These are phyloP conservation scores for Malurus cyaneus DNA, from an alignment of 2,113 vertebrate genomes.

Conservation along the genomic window DNA sequence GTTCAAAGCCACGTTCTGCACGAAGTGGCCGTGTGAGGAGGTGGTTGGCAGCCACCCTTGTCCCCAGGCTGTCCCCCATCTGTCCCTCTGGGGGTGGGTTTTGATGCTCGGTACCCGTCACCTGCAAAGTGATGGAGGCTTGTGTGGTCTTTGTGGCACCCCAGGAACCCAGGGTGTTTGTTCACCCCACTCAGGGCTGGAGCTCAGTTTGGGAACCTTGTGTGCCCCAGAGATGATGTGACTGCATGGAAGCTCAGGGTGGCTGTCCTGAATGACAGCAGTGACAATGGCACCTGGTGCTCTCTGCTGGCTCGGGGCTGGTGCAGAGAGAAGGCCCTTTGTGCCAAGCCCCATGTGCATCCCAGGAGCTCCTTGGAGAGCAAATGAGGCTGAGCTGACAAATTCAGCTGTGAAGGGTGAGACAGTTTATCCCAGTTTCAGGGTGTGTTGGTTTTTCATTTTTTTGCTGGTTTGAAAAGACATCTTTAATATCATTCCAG, in stretches of 20 bases:
- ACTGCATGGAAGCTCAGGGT: background rate
- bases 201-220: background rate
- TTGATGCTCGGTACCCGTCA: background rate
- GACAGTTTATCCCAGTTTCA: background rate
- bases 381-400: rapidly evolving
- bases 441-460: background rate
- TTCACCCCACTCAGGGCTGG: rapidly evolving
- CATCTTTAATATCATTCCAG: background rate
- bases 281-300: background rate
- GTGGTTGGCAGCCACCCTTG: background rate
- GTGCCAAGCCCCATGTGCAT: background rate
- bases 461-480: background rate
- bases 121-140: background rate
- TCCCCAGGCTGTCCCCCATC: rapidly evolving
- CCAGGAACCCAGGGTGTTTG: rapidly evolving
- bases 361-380: background rate
- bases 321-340: background rate
- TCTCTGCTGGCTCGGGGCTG: background rate
- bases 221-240: background rate
- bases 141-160: background rate
- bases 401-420: background rate
- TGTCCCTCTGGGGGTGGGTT: background rate
- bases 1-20: rapidly evolving
- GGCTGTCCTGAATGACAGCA: background rate
- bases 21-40: rapidly evolving